These are phyloP conservation scores for Naja naja DNA, from an alignment of 2,113 vertebrate species.

Conservation along the genomic window DNA sequence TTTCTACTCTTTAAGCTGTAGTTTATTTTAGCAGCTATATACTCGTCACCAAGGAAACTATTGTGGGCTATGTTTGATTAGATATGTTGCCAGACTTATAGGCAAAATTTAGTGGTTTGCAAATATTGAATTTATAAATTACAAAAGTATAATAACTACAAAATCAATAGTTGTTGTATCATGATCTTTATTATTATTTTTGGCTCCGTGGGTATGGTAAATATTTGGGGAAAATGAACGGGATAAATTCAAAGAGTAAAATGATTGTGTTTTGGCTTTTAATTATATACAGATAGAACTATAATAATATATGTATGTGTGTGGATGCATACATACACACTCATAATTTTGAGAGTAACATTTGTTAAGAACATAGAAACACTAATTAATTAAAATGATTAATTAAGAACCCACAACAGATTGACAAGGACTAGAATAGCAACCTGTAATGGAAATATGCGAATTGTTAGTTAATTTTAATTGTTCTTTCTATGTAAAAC, in stretches of 20 bases:
- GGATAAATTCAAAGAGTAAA: not conserved
- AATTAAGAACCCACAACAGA: not conserved
- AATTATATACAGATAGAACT: not conserved
- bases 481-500: not conserved
- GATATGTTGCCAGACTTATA: slow-evolving; percentile 11
- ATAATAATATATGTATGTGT: not conserved
- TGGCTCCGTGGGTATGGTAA: not conserved
- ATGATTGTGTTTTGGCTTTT: too few species aligned
- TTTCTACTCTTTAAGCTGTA: slow-evolving; percentile 2
- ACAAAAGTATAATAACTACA: not conserved
- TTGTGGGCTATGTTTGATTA: not conserved
- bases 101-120: slow-evolving; percentile 14
- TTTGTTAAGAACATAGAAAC: not conserved
- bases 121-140: not conserved
- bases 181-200: not conserved
- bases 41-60: slow-evolving; percentile 64
- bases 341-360: not conserved
- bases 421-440: not conserved
- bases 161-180: not conserved
- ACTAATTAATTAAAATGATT: not conserved
- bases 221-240: not conserved
- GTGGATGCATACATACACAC: too few species aligned
- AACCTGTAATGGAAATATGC: not conserved
- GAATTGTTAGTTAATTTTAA: not conserved
- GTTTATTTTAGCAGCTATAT: not conserved